A percentile compares a stretch with the other conserved stretches of the same genome.
phyloP scores from a whole-genome alignment of 2,888 invertebrate species.

The Sceliomorpha sp. region DNA sequence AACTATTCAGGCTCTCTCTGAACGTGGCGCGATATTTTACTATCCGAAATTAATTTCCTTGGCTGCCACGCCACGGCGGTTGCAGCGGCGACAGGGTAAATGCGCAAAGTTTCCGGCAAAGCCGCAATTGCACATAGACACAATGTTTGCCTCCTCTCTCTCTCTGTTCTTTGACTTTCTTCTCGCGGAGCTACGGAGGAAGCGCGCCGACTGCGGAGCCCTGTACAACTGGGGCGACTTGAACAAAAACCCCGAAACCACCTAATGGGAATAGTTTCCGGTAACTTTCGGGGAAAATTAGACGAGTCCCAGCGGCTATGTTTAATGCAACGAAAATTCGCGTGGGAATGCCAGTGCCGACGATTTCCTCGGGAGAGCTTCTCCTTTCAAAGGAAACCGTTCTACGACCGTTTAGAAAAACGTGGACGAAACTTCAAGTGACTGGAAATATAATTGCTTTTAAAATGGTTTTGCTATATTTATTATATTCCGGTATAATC shows the following conservation, averaged over 20 bases:
- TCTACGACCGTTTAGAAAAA: conserved; percentile 20
- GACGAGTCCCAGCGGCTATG: conserved; percentile 53
- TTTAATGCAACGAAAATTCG: conserved; percentile 60
- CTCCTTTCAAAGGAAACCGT: conserved; percentile 23
- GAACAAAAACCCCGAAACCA: conserved; percentile 66
- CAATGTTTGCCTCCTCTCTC: conserved; percentile 60
- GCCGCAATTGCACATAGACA: conserved; percentile 68
- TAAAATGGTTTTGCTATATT: conserved; percentile 12
- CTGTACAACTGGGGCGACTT: conserved; percentile 44
- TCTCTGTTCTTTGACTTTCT: conserved; percentile 45
- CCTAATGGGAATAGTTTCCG: conserved; percentile 72
- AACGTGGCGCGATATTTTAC: conserved; percentile 45
- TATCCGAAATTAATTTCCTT: conserved; percentile 62
- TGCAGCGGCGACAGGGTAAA: conserved; percentile 66
- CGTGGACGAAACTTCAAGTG: conserved; percentile 17
- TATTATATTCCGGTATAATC: too few species aligned
- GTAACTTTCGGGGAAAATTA: conserved; percentile 63
- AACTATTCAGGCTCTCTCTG: conserved; percentile 16
- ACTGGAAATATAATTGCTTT: too few species aligned
- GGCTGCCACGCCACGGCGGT: conserved; percentile 43
- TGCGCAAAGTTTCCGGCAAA: conserved; percentile 67
- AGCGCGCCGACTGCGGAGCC: conserved; percentile 34
- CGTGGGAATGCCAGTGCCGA: conserved; percentile 36
- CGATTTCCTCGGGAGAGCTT: conserved; percentile 25
- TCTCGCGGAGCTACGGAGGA: conserved; percentile 25